A percentile compares a stretch with the other conserved stretches of the same genome.
Conservation (phyloP, 2,113 vertebrate genomes). For the Oncorhynchus gorbuscha region DNA sequence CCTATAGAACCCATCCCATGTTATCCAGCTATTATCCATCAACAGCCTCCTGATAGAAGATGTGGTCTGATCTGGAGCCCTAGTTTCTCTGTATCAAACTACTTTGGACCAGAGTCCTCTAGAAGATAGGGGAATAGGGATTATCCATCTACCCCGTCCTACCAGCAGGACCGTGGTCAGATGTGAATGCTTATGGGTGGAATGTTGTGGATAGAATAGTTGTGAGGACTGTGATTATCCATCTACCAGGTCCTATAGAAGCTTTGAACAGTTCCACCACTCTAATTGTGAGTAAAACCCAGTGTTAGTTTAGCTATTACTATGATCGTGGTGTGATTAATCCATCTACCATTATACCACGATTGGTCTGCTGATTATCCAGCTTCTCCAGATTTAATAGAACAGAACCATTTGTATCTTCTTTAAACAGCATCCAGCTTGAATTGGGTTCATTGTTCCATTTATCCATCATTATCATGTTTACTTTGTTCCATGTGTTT, state of each 20-base stretch:
- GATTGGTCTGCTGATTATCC: slow-evolving; percentile 10
- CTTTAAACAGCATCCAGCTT: neutral
- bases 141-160: too few species aligned
- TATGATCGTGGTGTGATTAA: slow-evolving; percentile 56
- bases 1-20: slow-evolving; percentile 49
- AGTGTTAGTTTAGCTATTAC: slow-evolving; percentile 42
- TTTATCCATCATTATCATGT: slow-evolving; percentile 24
- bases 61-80: too few species aligned
- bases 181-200: slow-evolving; percentile 63
- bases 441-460: slow-evolving; percentile 25
- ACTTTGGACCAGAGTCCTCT: too few species aligned
- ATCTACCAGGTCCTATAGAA: too few species aligned
- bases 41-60: slow-evolving; percentile 21
- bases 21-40: slow-evolving; percentile 55
- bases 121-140: slow-evolving; percentile 22
- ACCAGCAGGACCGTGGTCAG: slow-evolving; percentile 41
- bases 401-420: slow-evolving; percentile 16
- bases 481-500: slow-evolving; percentile 22
- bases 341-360: neutral
- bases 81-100: too few species aligned
- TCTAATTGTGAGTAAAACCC: slow-evolving; percentile 13
- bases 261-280: slow-evolving; percentile 51
- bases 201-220: slow-evolving; percentile 49
- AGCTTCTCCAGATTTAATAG: slow-evolving; percentile 25
- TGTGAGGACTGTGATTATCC: slow-evolving; percentile 65